Conservation (phyloP, 1,140 invertebrate genomes). For the Apocrypta bakeri region DNA sequence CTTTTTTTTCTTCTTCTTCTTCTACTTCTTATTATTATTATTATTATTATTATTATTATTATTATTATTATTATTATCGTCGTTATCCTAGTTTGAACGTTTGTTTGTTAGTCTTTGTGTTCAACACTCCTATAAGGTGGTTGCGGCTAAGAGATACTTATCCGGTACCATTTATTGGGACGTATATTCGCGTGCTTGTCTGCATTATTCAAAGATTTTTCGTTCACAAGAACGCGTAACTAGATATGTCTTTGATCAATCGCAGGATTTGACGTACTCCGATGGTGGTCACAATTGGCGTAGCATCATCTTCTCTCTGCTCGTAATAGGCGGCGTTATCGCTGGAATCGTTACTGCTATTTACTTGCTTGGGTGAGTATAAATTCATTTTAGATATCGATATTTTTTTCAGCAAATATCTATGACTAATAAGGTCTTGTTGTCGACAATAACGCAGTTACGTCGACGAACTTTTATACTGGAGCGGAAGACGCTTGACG, state of each 20-base stretch:
- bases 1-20: background rate
- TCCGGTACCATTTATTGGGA: background rate
- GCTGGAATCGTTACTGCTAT: constrained; percentile 89
- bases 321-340: constrained; percentile 90
- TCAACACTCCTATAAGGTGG: background rate
- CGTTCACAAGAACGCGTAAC: background rate
- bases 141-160: background rate
- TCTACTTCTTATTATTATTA: too few species aligned
- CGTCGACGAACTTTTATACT: constrained; percentile 90
- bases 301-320: constrained; percentile 87
- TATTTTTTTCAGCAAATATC: too few species aligned
- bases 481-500: constrained; percentile 87
- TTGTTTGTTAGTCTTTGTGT: constrained; percentile 13
- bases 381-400: too few species aligned
- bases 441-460: constrained; percentile 79
- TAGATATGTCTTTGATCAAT: background rate
- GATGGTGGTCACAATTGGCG: constrained; percentile 90
- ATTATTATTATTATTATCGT: too few species aligned
- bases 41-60: too few species aligned
- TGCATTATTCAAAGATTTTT: constrained; percentile 31
- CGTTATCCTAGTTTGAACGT: background rate
- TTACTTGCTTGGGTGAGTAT: constrained; percentile 86
- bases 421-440: too few species aligned
- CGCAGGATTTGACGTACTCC: constrained; percentile 81
- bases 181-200: constrained; percentile 2